Conservation (phyloP, 2,797 vertebrate genomes). For the Mycteria americana region DNA sequence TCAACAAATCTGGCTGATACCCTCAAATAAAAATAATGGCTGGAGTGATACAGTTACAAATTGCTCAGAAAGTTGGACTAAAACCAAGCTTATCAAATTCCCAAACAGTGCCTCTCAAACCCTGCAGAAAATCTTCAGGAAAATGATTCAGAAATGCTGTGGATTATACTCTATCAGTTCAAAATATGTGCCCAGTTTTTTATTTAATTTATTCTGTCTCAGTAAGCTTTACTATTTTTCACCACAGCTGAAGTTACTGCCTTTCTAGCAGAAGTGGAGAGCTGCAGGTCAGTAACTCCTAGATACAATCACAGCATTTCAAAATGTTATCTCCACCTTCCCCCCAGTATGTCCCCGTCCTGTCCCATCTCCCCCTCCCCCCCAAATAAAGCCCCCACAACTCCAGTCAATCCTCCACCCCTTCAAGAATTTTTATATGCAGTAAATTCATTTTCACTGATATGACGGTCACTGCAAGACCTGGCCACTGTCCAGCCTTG, state of each 20-base stretch:
- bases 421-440: no score
- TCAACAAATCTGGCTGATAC: not conserved
- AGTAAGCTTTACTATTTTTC: not conserved
- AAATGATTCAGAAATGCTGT: not conserved
- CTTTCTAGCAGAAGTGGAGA: not conserved
- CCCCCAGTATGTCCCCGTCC: not conserved
- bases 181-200: not conserved
- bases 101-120: not conserved
- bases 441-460: not conserved
- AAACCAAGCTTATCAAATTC: not conserved
- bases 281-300: not conserved
- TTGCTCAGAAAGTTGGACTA: not conserved
- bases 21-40: not conserved
- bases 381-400: not conserved
- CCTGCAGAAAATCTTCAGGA: not conserved
- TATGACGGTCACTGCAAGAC: not conserved
- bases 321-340: not conserved
- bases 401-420: not conserved
- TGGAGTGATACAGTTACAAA: not conserved
- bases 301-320: not conserved
- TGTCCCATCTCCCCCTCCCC: accelerated
- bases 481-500: not conserved
- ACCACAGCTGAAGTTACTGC: not conserved
- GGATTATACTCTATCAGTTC: not conserved
- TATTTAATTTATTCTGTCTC: not conserved